Conservation (phyloP, 2,888 invertebrate species). For the Melanophora roralis region DNA sequence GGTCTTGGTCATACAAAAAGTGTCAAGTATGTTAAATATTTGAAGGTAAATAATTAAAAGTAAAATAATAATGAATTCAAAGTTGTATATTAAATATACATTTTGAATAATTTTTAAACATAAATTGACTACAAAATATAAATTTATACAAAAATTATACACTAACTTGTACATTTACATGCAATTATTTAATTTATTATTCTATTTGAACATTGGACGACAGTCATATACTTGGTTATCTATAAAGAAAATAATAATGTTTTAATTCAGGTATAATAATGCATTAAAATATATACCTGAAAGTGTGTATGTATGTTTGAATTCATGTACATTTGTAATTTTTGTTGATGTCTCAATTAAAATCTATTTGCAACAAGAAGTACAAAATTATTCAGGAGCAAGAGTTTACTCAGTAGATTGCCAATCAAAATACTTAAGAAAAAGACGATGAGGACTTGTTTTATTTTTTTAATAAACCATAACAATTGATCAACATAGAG, state of each 20-base stretch:
- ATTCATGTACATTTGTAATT: conserved; percentile 61
- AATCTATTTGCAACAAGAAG: conserved; percentile 56
- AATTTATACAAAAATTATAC: background rate
- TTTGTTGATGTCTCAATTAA: conserved; percentile 64
- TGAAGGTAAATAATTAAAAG: background rate
- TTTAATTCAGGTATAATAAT: conserved; percentile 22
- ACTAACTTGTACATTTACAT: background rate
- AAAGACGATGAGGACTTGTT: conserved; percentile 31
- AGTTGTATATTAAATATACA: too few species aligned
- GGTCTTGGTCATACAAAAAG: background rate
- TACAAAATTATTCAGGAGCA: background rate
- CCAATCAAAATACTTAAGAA: conserved; percentile 42
- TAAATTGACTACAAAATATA: background rate
- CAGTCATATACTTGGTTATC: background rate
- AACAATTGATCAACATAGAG: conserved; percentile 60
- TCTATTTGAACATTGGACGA: background rate
- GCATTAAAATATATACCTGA: conserved; percentile 47
- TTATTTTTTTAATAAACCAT: conserved; percentile 54
- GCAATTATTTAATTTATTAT: background rate
- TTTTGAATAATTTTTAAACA: background rate
- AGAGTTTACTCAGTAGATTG: conserved; percentile 20
- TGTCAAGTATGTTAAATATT: background rate
- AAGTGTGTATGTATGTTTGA: too few species aligned
- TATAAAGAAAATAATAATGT: background rate
- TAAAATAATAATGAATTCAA: background rate